These are phyloP conservation scores for Bellardia bayeri DNA, from an alignment of 2,888 invertebrate species.

Conservation along the genomic window DNA sequence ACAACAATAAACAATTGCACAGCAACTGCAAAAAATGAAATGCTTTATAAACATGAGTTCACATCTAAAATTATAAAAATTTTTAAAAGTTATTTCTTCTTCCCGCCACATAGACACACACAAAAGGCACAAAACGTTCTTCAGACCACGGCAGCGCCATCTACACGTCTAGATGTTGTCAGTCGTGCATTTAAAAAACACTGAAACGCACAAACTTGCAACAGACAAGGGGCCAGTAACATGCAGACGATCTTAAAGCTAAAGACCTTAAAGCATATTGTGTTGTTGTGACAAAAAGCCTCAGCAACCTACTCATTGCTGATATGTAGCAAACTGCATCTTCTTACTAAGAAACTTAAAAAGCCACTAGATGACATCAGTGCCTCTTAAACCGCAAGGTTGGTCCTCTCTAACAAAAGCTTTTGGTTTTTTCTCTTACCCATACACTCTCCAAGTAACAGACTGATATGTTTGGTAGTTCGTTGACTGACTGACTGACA, in stretches of 20 bases:
- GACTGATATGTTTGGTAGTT: constrained; percentile 66
- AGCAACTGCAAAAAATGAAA: constrained; percentile 19
- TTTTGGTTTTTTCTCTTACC: background rate
- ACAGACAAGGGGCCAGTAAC: background rate
- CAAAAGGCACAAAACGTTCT: constrained; percentile 51
- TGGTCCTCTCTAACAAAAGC: background rate
- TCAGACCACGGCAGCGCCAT: constrained; percentile 70
- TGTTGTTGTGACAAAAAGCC: too few relatives aligned
- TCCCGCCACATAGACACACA: constrained; percentile 29
- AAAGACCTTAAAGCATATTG: too few relatives aligned
- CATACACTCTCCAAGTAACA: constrained; percentile 42
- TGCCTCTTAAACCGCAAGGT: background rate
- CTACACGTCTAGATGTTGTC: constrained; percentile 63
- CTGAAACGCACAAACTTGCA: constrained; percentile 17
- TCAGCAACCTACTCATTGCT: too few relatives aligned
- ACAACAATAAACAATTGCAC: constrained; percentile 44
- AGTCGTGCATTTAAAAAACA: constrained; percentile 54
- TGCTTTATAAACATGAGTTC: constrained; percentile 52
- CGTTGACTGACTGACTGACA: constrained; percentile 62
- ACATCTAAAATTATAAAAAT: constrained; percentile 43
- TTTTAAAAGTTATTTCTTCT: constrained; percentile 47
- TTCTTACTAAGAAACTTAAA: too few relatives aligned
- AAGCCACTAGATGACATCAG: too few relatives aligned
- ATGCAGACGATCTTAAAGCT: too few relatives aligned
- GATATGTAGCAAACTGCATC: too few relatives aligned